Evolutionary conservation across 2,113 vertebrate genomes (phyloP).

Genomic region (Laticauda colubrina): DNA sequence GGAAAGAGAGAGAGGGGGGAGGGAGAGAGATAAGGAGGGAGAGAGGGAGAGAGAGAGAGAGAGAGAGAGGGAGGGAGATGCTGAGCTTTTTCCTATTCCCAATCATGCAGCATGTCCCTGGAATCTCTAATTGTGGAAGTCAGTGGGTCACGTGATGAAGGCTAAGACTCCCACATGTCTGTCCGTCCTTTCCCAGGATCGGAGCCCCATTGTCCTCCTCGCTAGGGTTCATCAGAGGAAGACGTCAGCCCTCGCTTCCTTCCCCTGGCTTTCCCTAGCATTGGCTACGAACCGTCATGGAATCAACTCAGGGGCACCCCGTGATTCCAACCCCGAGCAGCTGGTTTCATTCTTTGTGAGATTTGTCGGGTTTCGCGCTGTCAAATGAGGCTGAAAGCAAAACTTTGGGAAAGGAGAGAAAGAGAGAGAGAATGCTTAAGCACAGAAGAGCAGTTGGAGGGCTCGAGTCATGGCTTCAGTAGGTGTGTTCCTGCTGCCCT

Average conservation of each 20-base stretch:
- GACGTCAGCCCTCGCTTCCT: neutral
- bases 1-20: constrained; percentile 13
- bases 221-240: neutral
- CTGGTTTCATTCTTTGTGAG: constrained; percentile 15
- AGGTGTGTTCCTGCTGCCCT: constrained; percentile 10
- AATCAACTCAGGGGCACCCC: constrained; percentile 13
- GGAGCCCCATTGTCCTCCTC: constrained; percentile 18
- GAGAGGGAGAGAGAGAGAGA: no score
- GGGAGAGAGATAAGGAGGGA: constrained; percentile 24
- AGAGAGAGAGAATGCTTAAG: neutral
- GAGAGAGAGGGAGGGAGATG: neutral
- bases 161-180: constrained; percentile 45
- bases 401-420: constrained; percentile 5
- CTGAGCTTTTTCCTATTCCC: constrained; percentile 58
- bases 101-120: constrained; percentile 47
- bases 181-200: constrained; percentile 23
- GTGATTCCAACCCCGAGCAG: constrained; percentile 21
- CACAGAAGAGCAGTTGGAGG: neutral
- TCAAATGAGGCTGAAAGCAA: neutral
- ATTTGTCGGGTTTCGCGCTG: neutral
- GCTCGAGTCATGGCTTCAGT: neutral
- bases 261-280: constrained; percentile 5
- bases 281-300: constrained; percentile 12
- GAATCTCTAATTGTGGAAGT: constrained; percentile 55
- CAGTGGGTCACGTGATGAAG: constrained; percentile 49